Conservation (phyloP, 2,113 vertebrate genomes). For the Eonycteris spelaea region DNA sequence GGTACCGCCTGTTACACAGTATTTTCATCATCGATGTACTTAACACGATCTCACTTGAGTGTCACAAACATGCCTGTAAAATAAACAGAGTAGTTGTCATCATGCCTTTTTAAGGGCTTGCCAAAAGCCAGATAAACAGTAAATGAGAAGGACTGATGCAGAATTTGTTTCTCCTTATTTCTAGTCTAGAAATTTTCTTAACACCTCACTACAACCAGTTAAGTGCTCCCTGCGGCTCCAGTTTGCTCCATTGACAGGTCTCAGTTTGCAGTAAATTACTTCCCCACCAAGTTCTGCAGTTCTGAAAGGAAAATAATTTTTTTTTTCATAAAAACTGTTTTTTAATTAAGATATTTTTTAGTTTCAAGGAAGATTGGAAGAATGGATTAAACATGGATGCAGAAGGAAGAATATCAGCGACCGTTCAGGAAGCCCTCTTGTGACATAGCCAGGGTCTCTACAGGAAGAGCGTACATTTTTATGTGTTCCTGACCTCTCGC, state of each 20-base stretch:
- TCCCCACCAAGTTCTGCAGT: neutral
- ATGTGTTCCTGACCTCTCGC: neutral
- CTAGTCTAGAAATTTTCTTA: neutral
- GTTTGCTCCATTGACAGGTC: neutral
- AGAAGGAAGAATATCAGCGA: neutral
- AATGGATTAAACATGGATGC: neutral
- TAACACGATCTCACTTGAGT: neutral
- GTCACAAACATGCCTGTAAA: neutral
- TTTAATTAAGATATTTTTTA: neutral
- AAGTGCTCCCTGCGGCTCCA: neutral
- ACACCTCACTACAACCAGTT: neutral
- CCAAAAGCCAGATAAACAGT: neutral
- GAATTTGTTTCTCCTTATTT: neutral
- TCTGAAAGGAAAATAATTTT: neutral
- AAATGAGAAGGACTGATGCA: neutral
- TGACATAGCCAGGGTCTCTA: neutral
- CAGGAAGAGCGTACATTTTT: neutral
- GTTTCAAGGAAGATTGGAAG: neutral
- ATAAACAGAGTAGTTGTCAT: neutral
- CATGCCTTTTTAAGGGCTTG: neutral
- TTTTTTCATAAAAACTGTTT: neutral
- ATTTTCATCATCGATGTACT: neutral
- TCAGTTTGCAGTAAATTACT: neutral
- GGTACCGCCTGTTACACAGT: neutral
- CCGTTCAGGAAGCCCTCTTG: neutral